Percentiles rank a stretch among this genome's conserved stretches.
Conservation (phyloP, 2,888 invertebrate genomes). For the Gortyna flavago region DNA sequence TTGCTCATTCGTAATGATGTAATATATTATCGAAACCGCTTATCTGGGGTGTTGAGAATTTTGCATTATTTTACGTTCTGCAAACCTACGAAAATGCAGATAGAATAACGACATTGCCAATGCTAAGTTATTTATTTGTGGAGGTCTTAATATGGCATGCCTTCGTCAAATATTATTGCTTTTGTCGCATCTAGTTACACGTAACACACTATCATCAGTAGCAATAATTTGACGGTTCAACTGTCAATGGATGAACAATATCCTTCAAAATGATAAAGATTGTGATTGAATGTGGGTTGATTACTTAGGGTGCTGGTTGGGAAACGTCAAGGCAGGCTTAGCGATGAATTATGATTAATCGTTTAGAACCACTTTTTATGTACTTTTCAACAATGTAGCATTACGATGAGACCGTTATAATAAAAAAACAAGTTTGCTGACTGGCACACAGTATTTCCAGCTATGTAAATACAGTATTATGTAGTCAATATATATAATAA, state of each 20-base stretch:
- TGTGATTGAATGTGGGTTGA: not conserved
- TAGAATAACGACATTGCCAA: not conserved
- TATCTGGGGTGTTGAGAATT: slow-evolving; percentile 6
- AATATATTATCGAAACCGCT: slow-evolving; percentile 37
- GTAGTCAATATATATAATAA: slow-evolving; percentile 29
- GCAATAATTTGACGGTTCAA: not conserved
- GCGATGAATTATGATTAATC: not conserved
- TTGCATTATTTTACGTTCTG: slow-evolving; percentile 17
- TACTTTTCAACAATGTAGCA: slow-evolving; percentile 10
- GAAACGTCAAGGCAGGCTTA: not conserved
- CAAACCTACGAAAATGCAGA: not conserved
- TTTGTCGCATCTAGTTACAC: not conserved
- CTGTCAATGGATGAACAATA: not conserved
- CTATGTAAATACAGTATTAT: slow-evolving; percentile 45
- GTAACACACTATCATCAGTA: not conserved
- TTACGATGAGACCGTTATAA: slow-evolving; percentile 8
- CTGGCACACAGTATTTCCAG: slow-evolving; percentile 11
- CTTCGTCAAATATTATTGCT: not conserved
- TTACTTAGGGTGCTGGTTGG: not conserved
- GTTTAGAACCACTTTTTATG: slow-evolving; percentile 1
- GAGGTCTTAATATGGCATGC: not conserved
- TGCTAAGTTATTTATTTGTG: not conserved
- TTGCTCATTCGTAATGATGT: slow-evolving; percentile 56
- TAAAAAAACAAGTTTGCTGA: slow-evolving; percentile 32
- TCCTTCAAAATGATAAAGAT: not conserved